phyloP scores from a whole-genome alignment of 92 coral and sea anemone species.

The Epizoanthus scotinus region DNA sequence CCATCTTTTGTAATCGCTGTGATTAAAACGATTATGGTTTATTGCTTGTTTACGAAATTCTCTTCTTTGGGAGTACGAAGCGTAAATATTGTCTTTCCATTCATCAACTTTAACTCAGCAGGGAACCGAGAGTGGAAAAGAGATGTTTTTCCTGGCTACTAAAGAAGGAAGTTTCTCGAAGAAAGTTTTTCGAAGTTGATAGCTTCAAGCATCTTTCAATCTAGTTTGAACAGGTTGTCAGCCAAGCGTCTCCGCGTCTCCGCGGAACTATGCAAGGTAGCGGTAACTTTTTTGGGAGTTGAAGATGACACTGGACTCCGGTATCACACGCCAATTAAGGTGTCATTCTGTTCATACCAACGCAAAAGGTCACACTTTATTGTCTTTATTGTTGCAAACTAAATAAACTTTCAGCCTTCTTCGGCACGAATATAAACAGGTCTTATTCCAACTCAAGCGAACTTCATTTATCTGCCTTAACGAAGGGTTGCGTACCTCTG shows the following conservation, averaged over 20 bases:
- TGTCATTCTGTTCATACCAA: slow-evolving; percentile 68
- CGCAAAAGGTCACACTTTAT: slow-evolving; percentile 61
- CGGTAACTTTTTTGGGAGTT: slow-evolving; percentile 38
- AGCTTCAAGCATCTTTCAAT: slow-evolving; percentile 58
- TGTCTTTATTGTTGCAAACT: slow-evolving; percentile 14
- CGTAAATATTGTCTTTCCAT: slow-evolving; percentile 79
- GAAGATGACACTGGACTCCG: slow-evolving; percentile 49
- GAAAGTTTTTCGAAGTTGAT: slow-evolving; percentile 29
- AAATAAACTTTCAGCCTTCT: slow-evolving; percentile 6
- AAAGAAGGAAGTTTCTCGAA: background rate
- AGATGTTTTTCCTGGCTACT: slow-evolving; percentile 7
- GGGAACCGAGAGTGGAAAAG: slow-evolving; percentile 44
- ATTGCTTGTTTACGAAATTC: slow-evolving; percentile 93
- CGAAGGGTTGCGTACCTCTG: slow-evolving; percentile 62
- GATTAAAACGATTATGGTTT: slow-evolving; percentile 84
- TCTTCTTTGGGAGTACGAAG: slow-evolving; percentile 69
- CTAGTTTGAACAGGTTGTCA: slow-evolving; percentile 90
- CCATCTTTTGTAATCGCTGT: slow-evolving; percentile 79
- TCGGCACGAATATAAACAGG: slow-evolving; percentile 33
- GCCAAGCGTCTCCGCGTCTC: slow-evolving; percentile 82
- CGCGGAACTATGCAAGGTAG: slow-evolving; percentile 61
- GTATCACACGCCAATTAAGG: slow-evolving; percentile 80
- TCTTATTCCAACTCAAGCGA: slow-evolving; percentile 37
- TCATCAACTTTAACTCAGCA: slow-evolving; percentile 46
- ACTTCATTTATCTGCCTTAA: slow-evolving; percentile 56